A percentile compares a stretch with the other conserved stretches of the same genome.
These are phyloP conservation scores for Sitodiplosis mosellana DNA, from an alignment of 1,140 invertebrate species.

Conservation along the genomic window DNA sequence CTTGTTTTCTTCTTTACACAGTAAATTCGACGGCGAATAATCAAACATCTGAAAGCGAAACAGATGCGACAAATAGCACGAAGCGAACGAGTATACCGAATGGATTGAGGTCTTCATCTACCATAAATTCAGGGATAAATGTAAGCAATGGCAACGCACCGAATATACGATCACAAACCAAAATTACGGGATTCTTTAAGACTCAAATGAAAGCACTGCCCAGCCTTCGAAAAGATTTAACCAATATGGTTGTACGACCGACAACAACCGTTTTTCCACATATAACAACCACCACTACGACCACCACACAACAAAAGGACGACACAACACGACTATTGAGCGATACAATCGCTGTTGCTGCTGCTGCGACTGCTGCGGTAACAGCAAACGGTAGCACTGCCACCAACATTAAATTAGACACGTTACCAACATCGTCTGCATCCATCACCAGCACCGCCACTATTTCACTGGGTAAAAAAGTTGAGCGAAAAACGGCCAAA, in stretches of 20 bases:
- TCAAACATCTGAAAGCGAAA: neutral
- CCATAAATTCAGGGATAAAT: neutral
- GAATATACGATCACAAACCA: conserved; percentile 17
- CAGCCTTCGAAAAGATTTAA: conserved; percentile 23
- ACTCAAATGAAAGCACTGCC: conserved; percentile 53
- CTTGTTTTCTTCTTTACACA: no score
- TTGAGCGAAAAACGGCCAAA: conserved; percentile 22
- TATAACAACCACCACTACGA: no score
- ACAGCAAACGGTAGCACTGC: conserved; percentile 1
- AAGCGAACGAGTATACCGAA: neutral
- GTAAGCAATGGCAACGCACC: neutral
- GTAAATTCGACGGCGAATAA: no score
- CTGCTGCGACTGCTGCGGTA: no score
- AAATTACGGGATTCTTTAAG: conserved; percentile 68
- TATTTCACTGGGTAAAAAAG: conserved; percentile 14
- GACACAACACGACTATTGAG: conserved; percentile 8
- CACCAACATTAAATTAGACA: conserved; percentile 9
- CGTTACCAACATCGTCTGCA: conserved; percentile 6
- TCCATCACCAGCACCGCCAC: no score
- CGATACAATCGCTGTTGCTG: conserved; percentile 3
- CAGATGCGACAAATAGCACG: neutral
- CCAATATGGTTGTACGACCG: conserved; percentile 10
- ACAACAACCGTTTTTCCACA: neutral
- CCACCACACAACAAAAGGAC: neutral
- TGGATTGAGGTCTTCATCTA: neutral